phyloP scores from a whole-genome alignment of 1,140 invertebrate species.

The Venustaconcha ellipsiformis region DNA sequence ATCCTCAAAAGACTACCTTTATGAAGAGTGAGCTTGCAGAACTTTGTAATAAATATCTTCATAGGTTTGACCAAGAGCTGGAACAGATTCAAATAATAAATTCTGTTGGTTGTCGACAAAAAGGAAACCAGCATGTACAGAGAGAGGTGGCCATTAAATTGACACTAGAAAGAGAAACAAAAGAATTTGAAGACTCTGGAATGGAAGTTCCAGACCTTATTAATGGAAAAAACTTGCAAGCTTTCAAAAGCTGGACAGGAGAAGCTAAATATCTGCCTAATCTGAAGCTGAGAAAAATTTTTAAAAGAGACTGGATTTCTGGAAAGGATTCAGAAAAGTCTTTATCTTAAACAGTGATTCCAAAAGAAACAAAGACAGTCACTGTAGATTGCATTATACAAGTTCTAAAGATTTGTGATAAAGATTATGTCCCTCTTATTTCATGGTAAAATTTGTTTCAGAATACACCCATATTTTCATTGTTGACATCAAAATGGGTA shows the following conservation, averaged over 20 bases:
- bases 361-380: too few species aligned
- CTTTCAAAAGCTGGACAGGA: conserved; percentile 54
- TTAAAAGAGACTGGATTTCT: conserved; percentile 34
- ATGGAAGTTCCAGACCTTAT: conserved; percentile 61
- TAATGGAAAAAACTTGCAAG: conserved; percentile 46
- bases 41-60: conserved; percentile 40
- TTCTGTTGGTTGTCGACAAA: conserved; percentile 45
- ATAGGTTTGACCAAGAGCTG: conserved; percentile 57
- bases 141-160: conserved; percentile 52
- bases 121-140: conserved; percentile 44
- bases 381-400: too few species aligned
- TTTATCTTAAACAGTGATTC: too few species aligned
- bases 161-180: conserved; percentile 50
- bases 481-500: too few species aligned
- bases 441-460: too few species aligned
- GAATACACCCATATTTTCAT: too few species aligned
- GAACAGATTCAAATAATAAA: conserved; percentile 61
- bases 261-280: conserved; percentile 53
- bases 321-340: neutral
- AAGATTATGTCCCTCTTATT: too few species aligned
- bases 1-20: conserved; percentile 40
- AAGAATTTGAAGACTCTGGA: conserved; percentile 49
- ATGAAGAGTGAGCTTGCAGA: conserved; percentile 48
- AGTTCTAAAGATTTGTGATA: too few species aligned
- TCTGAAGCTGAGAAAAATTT: conserved; percentile 51